Evolutionary conservation across 2,888 invertebrate species (phyloP).

Genomic region (Amiota communis): DNA sequence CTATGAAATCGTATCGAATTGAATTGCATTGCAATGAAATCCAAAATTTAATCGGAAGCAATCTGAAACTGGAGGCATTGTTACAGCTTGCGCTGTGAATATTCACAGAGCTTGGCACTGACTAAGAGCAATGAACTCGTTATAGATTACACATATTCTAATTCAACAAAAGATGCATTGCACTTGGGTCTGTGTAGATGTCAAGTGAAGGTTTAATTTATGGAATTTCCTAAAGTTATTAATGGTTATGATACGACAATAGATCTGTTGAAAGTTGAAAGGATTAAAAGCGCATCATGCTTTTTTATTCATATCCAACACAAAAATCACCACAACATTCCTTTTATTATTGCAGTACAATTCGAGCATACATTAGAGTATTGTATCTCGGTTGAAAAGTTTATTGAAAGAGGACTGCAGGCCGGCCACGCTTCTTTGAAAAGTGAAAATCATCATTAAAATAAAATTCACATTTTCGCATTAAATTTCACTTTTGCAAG

Average conservation of each 20-base stretch:
- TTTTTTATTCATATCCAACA: too few relatives aligned
- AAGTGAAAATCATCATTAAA: conserved; percentile 9
- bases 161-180: not conserved
- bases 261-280: too few relatives aligned
- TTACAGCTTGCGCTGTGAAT: conserved; percentile 8
- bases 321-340: too few relatives aligned
- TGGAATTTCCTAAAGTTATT: too few relatives aligned
- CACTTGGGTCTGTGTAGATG: too few relatives aligned
- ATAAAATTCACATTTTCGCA: conserved; percentile 18
- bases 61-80: not conserved
- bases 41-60: not conserved
- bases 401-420: too few relatives aligned
- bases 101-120: conserved; percentile 12
- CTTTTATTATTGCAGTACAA: too few relatives aligned
- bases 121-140: conserved; percentile 15
- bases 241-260: too few relatives aligned
- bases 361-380: too few relatives aligned
- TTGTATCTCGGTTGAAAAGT: too few relatives aligned
- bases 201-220: too few relatives aligned
- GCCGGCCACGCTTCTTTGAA: not conserved
- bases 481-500: conserved; percentile 16
- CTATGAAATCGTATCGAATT: conserved; percentile 21
- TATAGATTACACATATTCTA: not conserved
- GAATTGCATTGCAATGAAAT: not conserved
- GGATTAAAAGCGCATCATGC: too few relatives aligned